phyloP scores from a whole-genome alignment of 2,113 vertebrate species.

The Cyanoderma ruficeps region DNA sequence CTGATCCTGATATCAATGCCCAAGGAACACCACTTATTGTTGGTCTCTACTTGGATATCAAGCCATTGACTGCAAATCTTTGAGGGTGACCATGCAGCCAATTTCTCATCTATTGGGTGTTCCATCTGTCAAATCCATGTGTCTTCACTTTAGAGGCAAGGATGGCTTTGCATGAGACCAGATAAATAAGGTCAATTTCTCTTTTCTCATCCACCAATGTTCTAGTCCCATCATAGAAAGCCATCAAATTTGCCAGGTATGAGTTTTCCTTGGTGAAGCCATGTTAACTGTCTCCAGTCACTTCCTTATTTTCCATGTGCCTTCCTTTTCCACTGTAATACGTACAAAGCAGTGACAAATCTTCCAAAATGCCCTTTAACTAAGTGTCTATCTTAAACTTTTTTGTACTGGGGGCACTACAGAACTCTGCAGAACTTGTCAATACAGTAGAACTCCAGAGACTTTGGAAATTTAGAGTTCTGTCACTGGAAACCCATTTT shows the following conservation, averaged over 20 bases:
- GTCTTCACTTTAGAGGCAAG: neutral
- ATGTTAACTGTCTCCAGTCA: rapidly evolving
- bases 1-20: neutral
- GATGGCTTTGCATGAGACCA: rapidly evolving
- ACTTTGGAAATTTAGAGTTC: neutral
- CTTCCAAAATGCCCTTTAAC: neutral
- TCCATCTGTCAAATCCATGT: neutral
- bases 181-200: neutral
- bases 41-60: neutral
- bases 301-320: neutral
- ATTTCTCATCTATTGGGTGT: neutral
- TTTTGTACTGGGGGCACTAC: neutral
- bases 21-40: neutral
- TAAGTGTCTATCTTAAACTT: neutral
- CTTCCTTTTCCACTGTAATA: neutral
- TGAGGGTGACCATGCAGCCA: neutral
- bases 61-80: neutral
- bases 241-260: neutral
- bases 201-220: neutral
- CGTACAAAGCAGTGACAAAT: neutral
- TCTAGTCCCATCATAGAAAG: neutral
- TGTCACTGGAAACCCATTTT: neutral
- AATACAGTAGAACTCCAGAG: neutral
- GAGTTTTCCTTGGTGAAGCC: neutral
- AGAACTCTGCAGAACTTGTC: neutral